Evolutionary conservation across 2,113 vertebrate genomes (phyloP).

Genomic region (Romanogobio albipinnatus): DNA sequence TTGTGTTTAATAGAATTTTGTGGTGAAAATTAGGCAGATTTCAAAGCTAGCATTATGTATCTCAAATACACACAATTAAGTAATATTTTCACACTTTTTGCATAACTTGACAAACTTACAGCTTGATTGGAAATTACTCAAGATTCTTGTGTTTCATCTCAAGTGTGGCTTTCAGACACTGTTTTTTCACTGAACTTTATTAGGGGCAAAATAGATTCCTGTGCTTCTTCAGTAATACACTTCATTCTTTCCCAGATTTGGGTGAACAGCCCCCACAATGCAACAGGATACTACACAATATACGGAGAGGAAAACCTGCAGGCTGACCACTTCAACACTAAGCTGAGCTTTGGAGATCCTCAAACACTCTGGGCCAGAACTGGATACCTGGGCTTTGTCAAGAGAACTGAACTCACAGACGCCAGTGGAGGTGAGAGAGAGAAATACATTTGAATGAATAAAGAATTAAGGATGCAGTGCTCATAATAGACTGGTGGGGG

Average conservation of each 20-base stretch:
- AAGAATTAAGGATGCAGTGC: not conserved
- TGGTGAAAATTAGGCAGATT: too few species aligned
- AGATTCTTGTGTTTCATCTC: not conserved
- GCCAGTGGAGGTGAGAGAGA: conserved; percentile 86
- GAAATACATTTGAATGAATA: not conserved
- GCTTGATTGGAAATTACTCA: not conserved
- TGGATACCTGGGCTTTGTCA: conserved; percentile 94
- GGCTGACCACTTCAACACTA: conserved; percentile 97
- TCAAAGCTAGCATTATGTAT: too few species aligned
- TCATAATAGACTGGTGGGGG: not conserved
- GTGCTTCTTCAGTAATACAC: not conserved
- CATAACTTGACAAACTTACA: not conserved
- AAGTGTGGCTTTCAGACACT: too few species aligned
- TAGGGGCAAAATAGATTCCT: not conserved
- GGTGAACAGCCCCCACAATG: conserved; percentile 94
- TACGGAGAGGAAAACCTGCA: conserved; percentile 95
- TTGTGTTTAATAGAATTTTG: too few species aligned
- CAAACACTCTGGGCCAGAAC: conserved; percentile 95
- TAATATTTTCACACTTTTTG: too few species aligned
- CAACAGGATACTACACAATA: conserved; percentile 96
- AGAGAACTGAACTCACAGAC: conserved; percentile 91
- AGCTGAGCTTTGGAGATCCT: conserved; percentile 94
- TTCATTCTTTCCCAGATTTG: conserved; percentile 80
- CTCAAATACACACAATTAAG: too few species aligned
- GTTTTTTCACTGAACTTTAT: not conserved